phyloP scores from a whole-genome alignment of 2,797 vertebrate species.

The Enteromius radiatus region DNA sequence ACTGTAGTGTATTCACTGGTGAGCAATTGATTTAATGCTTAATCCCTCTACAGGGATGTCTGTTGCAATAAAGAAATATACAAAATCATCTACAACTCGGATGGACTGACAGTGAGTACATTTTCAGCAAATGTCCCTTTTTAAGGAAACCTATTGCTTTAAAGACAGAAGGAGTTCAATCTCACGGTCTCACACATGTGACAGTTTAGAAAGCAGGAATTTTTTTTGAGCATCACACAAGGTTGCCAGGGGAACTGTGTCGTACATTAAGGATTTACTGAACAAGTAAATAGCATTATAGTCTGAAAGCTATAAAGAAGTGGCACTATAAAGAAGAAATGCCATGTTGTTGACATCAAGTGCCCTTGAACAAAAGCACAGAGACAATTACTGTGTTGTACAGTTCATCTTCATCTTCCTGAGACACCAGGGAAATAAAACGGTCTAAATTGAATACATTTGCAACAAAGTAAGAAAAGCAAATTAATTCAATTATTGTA shows the following conservation, averaged over 20 bases:
- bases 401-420: neutral
- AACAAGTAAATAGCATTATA: conserved; percentile 26
- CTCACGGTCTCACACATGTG: neutral
- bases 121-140: neutral
- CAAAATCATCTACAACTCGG: neutral
- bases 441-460: neutral
- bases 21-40: neutral
- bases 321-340: neutral
- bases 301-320: conserved; percentile 5
- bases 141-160: neutral
- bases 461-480: neutral
- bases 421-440: conserved; percentile 11
- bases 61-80: neutral
- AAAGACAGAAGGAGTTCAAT: neutral
- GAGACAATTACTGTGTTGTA: neutral
- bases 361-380: neutral
- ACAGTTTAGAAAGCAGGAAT: neutral
- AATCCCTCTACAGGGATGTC: neutral
- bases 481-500: conserved; percentile 12
- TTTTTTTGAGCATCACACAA: neutral
- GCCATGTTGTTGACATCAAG: neutral
- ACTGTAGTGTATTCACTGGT: neutral
- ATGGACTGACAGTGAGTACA: neutral
- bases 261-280: neutral
- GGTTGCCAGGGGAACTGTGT: conserved; percentile 21